Conservation (phyloP, 2,888 invertebrate genomes). For the Heteropelma amictum region DNA sequence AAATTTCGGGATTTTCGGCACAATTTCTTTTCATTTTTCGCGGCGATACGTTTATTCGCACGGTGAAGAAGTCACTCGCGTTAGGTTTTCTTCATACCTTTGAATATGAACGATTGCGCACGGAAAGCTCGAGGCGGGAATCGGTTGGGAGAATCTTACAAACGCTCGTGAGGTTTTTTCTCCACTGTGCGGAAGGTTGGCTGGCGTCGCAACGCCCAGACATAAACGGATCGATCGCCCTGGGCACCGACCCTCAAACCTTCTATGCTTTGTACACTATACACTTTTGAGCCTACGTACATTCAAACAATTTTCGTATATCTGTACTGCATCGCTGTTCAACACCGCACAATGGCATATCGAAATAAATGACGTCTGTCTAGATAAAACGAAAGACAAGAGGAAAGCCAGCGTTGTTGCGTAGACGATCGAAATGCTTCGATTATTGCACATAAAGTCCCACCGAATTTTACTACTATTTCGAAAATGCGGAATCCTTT, state of each 20-base stretch:
- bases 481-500: too few relatives aligned
- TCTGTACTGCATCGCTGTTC: neutral
- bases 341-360: neutral
- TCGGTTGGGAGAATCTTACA: neutral
- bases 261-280: slow-evolving; percentile 43
- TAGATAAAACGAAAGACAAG: too few relatives aligned
- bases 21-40: neutral
- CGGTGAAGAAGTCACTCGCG: neutral
- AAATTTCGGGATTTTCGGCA: neutral
- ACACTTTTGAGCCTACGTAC: neutral
- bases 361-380: too few relatives aligned
- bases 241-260: slow-evolving; percentile 67
- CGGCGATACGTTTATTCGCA: neutral
- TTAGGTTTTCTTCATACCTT: neutral
- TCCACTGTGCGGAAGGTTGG: slow-evolving; percentile 37
- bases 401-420: too few relatives aligned
- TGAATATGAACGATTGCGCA: neutral
- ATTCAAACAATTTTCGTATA: neutral
- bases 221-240: slow-evolving; percentile 72
- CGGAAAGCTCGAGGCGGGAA: neutral
- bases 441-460: too few relatives aligned
- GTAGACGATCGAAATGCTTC: too few relatives aligned
- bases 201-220: slow-evolving; percentile 67
- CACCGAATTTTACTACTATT: too few relatives aligned
- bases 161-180: slow-evolving; percentile 4